Evolutionary conservation across 2,113 vertebrate genomes (phyloP).

Genomic region (Cyrtonyx montezumae): DNA sequence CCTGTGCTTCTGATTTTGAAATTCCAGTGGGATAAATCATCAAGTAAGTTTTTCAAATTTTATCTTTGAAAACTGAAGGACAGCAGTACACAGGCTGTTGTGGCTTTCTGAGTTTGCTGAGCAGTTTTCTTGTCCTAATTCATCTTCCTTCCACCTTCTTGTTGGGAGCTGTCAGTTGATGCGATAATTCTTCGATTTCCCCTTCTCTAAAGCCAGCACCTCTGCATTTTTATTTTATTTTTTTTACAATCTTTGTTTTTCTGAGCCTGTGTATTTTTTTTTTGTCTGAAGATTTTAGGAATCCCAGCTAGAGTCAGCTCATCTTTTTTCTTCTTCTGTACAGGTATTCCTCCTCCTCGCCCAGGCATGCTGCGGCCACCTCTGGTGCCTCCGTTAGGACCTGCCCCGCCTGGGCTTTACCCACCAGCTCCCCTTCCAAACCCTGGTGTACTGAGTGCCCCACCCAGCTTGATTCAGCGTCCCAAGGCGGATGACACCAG

Average conservation of each 20-base stretch:
- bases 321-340: background rate
- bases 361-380: slow-evolving; percentile 88
- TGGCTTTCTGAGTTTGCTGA: background rate
- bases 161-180: background rate
- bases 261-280: background rate
- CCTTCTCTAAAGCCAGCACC: background rate
- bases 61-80: background rate
- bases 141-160: background rate
- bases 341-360: slow-evolving; percentile 95
- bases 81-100: background rate
- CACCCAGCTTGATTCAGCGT: slow-evolving; percentile 92
- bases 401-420: slow-evolving; percentile 88
- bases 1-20: background rate
- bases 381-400: slow-evolving; percentile 84
- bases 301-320: background rate
- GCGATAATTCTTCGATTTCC: background rate
- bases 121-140: background rate
- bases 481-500: slow-evolving; percentile 89
- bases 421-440: slow-evolving; percentile 87
- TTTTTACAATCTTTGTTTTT: background rate
- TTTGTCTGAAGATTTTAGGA: background rate
- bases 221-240: background rate
- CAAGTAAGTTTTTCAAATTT: background rate
- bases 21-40: background rate
- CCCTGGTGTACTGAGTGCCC: slow-evolving; percentile 93